Evolutionary conservation across 2,888 invertebrate species (phyloP), one percentile per base, ranked within the genome.

Genomic region (Carcina quercana): DNA sequence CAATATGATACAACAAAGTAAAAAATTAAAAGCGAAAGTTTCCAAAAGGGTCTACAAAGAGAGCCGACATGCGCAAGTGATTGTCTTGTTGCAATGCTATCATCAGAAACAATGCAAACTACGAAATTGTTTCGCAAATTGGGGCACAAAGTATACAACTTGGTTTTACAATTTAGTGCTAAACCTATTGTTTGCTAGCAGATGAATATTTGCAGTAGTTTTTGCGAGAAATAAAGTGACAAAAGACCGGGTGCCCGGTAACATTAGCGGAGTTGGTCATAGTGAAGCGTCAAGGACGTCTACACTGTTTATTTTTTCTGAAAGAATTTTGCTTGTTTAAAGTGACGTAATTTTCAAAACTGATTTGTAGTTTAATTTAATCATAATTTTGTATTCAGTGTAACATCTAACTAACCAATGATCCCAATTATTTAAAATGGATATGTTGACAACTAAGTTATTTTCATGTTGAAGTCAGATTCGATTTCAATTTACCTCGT

Each of bases 151-250:
- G n/a, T 17, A 17, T 7, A 34, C 19, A 28, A 62, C 62, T 61
- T 59, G 53, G 53, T 63, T 75, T 71, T 75, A 73, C 57, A 63
- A 59, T 62, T 50, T 49, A 51, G 53, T 59, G 50, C 57, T 51
- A n/a, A 47, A 44, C 43, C 37, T 55, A 52, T 60, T 70, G 68
- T 60, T 62, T 38, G 43, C 40, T 40, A 37, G 41, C 37, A 59
- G 60, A 62, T 60, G 67, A 66, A 70, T 62, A 66, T 68, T 73
- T 70, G 76, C 73, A 54, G 68, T 68, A 59, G 42, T 68, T 70
- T 73, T 73, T 72, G 62, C 65, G n/a, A 54, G 48, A 48, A 57
- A 52, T 53, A 56, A 59, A 45, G 48, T 51, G 47, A 68, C 71
- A 69, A 71, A 62, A 51, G 50, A 54, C 59, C 53, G 54, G 57